A percentile compares a stretch with the other conserved stretches of the same genome.
Conservation (phyloP, 2,888 invertebrate species). For the Taphrorychus bicolor region DNA sequence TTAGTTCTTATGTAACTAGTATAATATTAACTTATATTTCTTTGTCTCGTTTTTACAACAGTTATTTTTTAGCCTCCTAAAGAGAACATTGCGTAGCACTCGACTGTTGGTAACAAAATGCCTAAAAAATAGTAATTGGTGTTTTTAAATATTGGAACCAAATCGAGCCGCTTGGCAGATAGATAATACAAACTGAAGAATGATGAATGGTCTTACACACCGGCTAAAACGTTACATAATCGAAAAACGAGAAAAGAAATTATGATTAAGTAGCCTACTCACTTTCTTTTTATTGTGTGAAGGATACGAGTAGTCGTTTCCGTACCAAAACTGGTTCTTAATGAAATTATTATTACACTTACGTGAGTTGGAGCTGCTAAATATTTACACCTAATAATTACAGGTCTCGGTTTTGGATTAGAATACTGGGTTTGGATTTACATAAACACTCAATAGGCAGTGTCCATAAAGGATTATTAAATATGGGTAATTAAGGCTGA, state of each 20-base stretch:
- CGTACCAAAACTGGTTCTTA: constrained; percentile 33
- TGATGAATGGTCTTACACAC: neutral
- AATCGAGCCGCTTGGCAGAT: too few relatives aligned
- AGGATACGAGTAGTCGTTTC: constrained; percentile 31
- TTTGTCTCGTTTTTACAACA: neutral
- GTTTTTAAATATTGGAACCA: too few relatives aligned
- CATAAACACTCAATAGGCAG: neutral
- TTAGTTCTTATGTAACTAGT: neutral
- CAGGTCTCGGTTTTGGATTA: neutral
- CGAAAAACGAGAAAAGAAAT: constrained; percentile 23
- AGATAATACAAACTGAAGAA: neutral
- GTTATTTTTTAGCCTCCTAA: too few relatives aligned
- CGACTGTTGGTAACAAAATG: neutral
- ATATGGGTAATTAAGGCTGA: too few relatives aligned
- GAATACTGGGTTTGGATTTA: neutral
- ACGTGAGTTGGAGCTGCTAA: constrained; percentile 6
- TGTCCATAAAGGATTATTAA: neutral
- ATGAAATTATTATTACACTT: constrained; percentile 23
- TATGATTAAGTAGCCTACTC: constrained; percentile 11
- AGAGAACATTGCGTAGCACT: too few relatives aligned
- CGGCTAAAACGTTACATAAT: constrained; percentile 11
- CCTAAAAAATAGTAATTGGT: neutral
- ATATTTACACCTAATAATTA: constrained; percentile 6
- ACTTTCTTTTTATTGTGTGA: constrained; percentile 38
- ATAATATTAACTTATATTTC: neutral